Base-by-base conservation (phyloP, 1,140 invertebrate genomes). In the Ceratoteleas bidentatus region DNA sequence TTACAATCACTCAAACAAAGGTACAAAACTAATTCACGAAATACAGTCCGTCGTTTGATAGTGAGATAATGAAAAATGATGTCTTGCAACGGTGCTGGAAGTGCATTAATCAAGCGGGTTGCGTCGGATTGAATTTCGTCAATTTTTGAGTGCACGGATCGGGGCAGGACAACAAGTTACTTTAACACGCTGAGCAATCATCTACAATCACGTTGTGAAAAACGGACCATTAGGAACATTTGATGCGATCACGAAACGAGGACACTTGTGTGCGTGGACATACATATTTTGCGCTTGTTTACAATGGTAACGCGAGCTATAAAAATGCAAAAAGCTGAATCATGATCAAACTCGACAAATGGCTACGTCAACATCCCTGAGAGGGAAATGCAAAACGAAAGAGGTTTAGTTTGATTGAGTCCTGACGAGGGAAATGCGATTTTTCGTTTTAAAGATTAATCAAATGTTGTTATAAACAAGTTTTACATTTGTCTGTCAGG, bases 291-390 rank as follows among this genome's bases (percentile, higher is more conserved):
- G 40, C 50, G 57, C 52, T 16, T 66, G 70, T 66, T 50, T 70
- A 86, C 65, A 81, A 83, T 77, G 79, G 86, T 87, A 85, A 88
- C 81, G 83, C 80, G 78, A 65, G 72, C 49, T 76, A 85, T 85
- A 87, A 73, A 83, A 83, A 79, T 83, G 81, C 75, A 76, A 60
- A 76, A 87, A 86, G 86, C 85, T 33, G 45, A 75, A 68, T 73
- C 68, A 68, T 14, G 66, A 68, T 54, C 36, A 82, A 68, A 82
- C 64, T 76, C 38, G 70, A 74, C 53, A 65, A 66, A 7, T 66
- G 53, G 36, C 24, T 16, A 6, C 13, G 5, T 45, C 6, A 45
- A n/a, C 43, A 6, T 45, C 13, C 36, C 36, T 40, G 36, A 9
- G 7, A 40, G 36, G 36, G 10, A 40, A 40, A 40, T 40, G 36